Conservation (phyloP, 2,888 invertebrate species). For the Pemphredon lugubris region DNA sequence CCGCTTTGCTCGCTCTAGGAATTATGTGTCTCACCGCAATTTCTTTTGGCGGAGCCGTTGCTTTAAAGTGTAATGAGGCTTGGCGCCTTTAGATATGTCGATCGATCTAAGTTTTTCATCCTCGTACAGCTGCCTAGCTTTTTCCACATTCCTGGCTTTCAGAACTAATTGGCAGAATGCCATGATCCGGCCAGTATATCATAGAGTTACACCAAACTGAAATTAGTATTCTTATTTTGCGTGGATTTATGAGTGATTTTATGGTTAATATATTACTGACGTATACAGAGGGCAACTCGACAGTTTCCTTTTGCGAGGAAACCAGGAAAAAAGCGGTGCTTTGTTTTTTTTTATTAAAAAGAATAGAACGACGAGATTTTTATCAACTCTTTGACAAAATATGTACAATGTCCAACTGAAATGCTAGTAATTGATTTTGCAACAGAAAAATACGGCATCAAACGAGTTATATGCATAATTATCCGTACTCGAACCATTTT, state of each 20-base stretch:
- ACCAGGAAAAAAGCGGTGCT: too few species aligned
- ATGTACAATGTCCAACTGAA: too few species aligned
- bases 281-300: not conserved
- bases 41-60: conserved; percentile 81
- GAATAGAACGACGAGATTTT: not conserved
- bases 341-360: not conserved
- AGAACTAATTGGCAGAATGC: conserved; percentile 83
- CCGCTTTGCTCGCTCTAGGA: not conserved
- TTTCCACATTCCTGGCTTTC: conserved; percentile 83
- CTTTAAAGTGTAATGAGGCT: conserved; percentile 80
- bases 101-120: conserved; percentile 84
- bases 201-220: conserved; percentile 10
- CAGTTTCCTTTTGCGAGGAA: not conserved
- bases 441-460: too few species aligned
- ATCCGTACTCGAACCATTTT: too few species aligned
- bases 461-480: too few species aligned
- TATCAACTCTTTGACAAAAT: too few species aligned
- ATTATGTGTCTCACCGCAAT: conserved; percentile 66
- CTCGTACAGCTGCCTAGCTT: conserved; percentile 82
- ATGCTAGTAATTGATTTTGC: too few species aligned
- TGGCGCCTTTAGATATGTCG: conserved; percentile 79
- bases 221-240: not conserved
- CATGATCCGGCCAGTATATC: conserved; percentile 76
- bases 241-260: not conserved
- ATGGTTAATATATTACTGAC: not conserved